Conservation (phyloP, 2,888 invertebrate genomes). For the Celastrina argiolus region DNA sequence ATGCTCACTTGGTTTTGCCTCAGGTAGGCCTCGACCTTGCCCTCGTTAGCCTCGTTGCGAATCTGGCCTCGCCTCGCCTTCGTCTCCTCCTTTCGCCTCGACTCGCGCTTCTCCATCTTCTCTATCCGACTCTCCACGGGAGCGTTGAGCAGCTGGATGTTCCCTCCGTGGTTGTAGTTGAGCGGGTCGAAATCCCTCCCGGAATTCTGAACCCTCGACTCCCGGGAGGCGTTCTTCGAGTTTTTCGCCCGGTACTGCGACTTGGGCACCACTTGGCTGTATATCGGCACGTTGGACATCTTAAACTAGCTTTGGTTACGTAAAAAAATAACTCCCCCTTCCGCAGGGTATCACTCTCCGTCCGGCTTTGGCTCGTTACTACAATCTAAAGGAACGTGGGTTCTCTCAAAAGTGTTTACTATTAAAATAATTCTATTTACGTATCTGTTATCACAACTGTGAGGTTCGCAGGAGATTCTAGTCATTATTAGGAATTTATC, state of each 20-base stretch:
- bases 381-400: slow-evolving; percentile 62
- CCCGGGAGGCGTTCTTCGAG: slow-evolving; percentile 42
- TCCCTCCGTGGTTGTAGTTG: slow-evolving; percentile 78
- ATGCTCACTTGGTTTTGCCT: slow-evolving; percentile 72
- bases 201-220: slow-evolving; percentile 42
- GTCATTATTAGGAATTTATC: slow-evolving; percentile 32
- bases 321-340: slow-evolving; percentile 40
- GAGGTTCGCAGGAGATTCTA: slow-evolving; percentile 39
- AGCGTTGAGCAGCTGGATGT: slow-evolving; percentile 52
- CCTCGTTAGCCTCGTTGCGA: slow-evolving; percentile 50
- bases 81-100: slow-evolving; percentile 42
- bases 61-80: slow-evolving; percentile 50
- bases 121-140: slow-evolving; percentile 51
- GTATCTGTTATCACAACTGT: slow-evolving; percentile 45
- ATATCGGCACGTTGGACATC: slow-evolving; percentile 75
- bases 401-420: slow-evolving; percentile 36
- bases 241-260: slow-evolving; percentile 56
- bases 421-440: slow-evolving; percentile 45
- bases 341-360: slow-evolving; percentile 27
- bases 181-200: slow-evolving; percentile 80
- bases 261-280: slow-evolving; percentile 72
- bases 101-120: slow-evolving; percentile 50
- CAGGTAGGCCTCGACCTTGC: slow-evolving; percentile 69
- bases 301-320: slow-evolving; percentile 65
- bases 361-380: slow-evolving; percentile 59